Evolutionary conservation across 2,113 vertebrate genomes (phyloP).

Genomic region (Columba livia): DNA sequence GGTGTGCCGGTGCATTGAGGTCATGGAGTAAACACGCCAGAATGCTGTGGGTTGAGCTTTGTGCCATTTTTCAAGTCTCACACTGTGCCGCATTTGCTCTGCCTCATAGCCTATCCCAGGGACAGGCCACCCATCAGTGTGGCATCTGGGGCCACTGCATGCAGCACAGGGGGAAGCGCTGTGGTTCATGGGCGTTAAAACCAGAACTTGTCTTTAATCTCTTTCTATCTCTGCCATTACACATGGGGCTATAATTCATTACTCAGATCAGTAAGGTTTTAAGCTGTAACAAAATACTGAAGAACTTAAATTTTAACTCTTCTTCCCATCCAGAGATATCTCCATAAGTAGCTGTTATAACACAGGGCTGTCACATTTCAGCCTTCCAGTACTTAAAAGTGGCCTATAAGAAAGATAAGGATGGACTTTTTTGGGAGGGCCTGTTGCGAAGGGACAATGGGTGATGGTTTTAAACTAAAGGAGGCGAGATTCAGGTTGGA

Average conservation of each 20-base stretch:
- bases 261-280: background rate
- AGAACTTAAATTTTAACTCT: background rate
- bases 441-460: no score
- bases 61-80: background rate
- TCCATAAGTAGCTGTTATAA: background rate
- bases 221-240: background rate
- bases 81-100: background rate
- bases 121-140: background rate
- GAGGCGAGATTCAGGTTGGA: no score
- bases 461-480: no score
- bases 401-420: no score
- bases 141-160: background rate
- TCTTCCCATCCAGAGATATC: background rate
- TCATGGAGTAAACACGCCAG: background rate
- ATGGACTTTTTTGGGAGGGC: no score
- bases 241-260: background rate
- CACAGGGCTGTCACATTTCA: background rate
- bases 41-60: background rate
- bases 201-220: background rate
- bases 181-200: background rate
- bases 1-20: background rate
- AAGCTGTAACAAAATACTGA: background rate
- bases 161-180: accelerated
- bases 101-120: background rate
- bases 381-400: no score